Evolutionary conservation across 1,140 invertebrate species (phyloP).

Genomic region (Drosophila sturtevanti): DNA sequence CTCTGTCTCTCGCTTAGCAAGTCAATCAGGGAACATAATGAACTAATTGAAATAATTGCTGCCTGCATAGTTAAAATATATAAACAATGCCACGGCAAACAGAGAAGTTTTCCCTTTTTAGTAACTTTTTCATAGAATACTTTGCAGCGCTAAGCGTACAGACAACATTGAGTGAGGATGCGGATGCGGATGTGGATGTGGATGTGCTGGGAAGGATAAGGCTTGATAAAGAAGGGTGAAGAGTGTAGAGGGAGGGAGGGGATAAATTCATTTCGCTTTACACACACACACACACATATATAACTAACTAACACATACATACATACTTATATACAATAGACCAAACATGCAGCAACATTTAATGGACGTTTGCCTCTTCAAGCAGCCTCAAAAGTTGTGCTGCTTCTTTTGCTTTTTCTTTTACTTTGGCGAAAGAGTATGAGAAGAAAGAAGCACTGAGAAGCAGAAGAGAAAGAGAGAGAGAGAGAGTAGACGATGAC

Average conservation of each 20-base stretch:
- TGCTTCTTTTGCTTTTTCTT: constrained; percentile 16
- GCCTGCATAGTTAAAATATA: constrained; percentile 65
- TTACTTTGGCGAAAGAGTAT: neutral
- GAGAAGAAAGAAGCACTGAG: neutral
- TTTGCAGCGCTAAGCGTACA: constrained; percentile 49
- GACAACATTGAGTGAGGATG: constrained; percentile 36
- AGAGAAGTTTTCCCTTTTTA: constrained; percentile 14
- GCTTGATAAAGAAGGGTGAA: neutral
- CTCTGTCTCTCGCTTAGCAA: constrained; percentile 19
- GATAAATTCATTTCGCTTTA: constrained; percentile 66
- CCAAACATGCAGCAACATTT: constrained; percentile 36
- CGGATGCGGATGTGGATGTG: constrained; percentile 2
- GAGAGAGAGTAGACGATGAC: constrained; percentile 39
- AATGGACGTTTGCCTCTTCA: constrained; percentile 56
- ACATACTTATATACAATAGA: constrained; percentile 12
- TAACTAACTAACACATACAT: constrained; percentile 10
- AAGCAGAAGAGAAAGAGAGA: constrained; percentile 17
- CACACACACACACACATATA: constrained; percentile 33
- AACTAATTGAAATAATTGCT: constrained; percentile 75
- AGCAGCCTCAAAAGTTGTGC: constrained; percentile 46
- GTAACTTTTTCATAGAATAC: constrained; percentile 57
- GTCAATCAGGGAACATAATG: constrained; percentile 69
- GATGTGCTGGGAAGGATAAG: neutral
- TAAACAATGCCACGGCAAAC: constrained; percentile 55
- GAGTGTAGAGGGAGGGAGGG: too few species aligned